Evolutionary conservation across 2,113 vertebrate genomes (phyloP), one percentile per base, ranked within the genome.

Genomic region (Rhinogobius similis): DNA sequence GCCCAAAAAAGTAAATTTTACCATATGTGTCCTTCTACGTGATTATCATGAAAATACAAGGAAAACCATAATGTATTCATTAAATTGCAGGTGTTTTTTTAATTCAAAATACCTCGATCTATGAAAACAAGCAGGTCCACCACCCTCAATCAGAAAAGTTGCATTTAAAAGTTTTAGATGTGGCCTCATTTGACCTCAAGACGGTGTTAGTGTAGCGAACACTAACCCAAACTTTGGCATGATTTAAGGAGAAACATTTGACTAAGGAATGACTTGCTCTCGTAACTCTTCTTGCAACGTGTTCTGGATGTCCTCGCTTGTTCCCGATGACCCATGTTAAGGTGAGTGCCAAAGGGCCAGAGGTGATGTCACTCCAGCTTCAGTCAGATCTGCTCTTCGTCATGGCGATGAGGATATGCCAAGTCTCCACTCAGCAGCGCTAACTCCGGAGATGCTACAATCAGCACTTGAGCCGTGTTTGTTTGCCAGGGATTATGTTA

Each of bases 401-500:
- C 62, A 36, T 12, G 24, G 21, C 62, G 43, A 38, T 67, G 36
- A 59, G 56, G 63, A 23, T 3, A 23, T 4, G 24, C 39, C 59
- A 13, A 65, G 10, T 39, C 38, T 43, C 62, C 62, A 20, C 70
- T 56, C 70, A 41, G 61, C 70, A 41, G 32, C 23, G 20, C 14
- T 56, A 65, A 65, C 23, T 56, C 38, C 23, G 3, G 48, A 65
- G 39, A 41, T 55, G 63, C 62, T 66, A 53, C 70, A 55, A 27
- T 73, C 63, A 66, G 71, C 55, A 73, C 62, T 46, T 46, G 38
- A 36, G 41, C n/a, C 1, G 29, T 16, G 8, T 41, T 61, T 43
- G 61, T 53, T 66, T 53, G 29, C 63, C 63, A 36, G 9, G 13
- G 63, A 24, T 39, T 48, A 71, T n/a, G 14, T 13, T 58, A 29